Percentiles rank a stretch among this genome's conserved stretches.
Evolutionary conservation across 2,888 invertebrate species (phyloP).

Genomic region (Drosophila neonasuta): DNA sequence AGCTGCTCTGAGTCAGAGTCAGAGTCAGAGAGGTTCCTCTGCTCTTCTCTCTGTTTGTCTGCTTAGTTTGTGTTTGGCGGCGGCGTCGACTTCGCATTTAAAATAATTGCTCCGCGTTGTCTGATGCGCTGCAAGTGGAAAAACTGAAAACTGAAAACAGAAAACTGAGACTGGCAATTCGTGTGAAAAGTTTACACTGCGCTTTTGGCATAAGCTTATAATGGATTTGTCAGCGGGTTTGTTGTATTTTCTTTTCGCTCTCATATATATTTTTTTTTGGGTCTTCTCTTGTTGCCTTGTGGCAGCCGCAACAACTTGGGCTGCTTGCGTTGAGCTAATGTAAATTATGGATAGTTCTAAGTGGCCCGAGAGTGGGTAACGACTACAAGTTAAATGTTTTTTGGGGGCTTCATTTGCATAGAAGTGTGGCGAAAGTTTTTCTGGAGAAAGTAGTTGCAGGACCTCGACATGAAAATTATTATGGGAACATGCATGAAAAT

Average conservation of each 20-base stretch:
- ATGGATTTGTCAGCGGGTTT: conserved; percentile 72
- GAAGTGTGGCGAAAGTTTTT: conserved; percentile 31
- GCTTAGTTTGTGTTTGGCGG: conserved; percentile 67
- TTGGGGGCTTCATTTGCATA: conserved; percentile 42
- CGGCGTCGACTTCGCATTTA: conserved; percentile 64
- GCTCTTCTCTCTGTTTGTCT: conserved; percentile 40
- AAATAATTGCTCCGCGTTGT: conserved; percentile 69
- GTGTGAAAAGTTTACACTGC: conserved; percentile 73
- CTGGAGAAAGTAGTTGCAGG: conserved; percentile 36
- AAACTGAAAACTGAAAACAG: conserved; percentile 29
- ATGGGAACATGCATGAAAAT: conserved; percentile 14
- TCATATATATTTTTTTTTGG: conserved; percentile 12
- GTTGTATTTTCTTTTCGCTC: conserved; percentile 38
- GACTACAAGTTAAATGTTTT: conserved; percentile 43
- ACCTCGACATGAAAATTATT: conserved; percentile 1
- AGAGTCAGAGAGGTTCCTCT: neutral
- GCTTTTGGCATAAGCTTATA: conserved; percentile 76
- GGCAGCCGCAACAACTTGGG: conserved; percentile 24
- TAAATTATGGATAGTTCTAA: conserved; percentile 64
- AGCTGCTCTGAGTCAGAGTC: conserved; percentile 3
- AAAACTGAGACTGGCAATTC: conserved; percentile 59
- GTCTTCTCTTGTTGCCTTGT: conserved; percentile 6
- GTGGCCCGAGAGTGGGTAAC: conserved; percentile 42
- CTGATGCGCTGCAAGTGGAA: conserved; percentile 40
- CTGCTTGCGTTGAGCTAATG: conserved; percentile 54